Evolutionary conservation across 2,113 vertebrate genomes (phyloP).

Genomic region (Carlito syrichta): DNA sequence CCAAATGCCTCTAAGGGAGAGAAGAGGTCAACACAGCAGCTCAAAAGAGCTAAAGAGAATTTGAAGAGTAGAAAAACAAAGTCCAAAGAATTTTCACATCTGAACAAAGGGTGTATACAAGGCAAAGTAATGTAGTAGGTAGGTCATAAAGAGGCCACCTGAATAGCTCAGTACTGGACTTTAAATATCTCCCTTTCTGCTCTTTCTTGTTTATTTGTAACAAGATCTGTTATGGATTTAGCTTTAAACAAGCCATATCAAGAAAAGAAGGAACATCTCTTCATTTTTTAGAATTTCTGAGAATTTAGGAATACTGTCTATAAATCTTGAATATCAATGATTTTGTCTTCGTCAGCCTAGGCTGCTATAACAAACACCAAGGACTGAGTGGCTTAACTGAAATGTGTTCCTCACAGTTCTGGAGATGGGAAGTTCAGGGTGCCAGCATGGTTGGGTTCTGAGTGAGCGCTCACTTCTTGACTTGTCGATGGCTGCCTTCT

Average conservation of each 20-base stretch:
- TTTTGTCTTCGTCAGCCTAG: neutral
- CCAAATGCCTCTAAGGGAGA: constrained; percentile 50
- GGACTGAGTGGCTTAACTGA: neutral
- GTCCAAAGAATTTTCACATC: neutral
- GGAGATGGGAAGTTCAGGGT: neutral
- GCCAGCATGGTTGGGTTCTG: neutral
- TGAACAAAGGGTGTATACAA: neutral
- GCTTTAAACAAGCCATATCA: neutral
- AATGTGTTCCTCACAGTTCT: neutral
- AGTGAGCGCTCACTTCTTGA: neutral
- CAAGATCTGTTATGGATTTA: neutral
- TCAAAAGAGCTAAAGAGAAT: constrained; percentile 39
- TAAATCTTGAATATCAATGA: neutral
- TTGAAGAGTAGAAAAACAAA: constrained; percentile 18
- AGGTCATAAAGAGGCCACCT: neutral
- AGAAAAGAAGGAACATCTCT: neutral
- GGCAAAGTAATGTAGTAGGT: neutral
- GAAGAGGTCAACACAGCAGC: neutral
- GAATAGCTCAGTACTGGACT: neutral
- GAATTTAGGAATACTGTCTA: neutral
- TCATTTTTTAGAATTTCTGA: neutral
- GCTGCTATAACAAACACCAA: neutral
- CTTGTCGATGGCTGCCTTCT: neutral
- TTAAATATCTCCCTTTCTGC: neutral
- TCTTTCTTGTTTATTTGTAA: neutral